Evolutionary conservation across 2,797 vertebrate genomes (phyloP).

Genomic region (Aphelocoma californica): DNA sequence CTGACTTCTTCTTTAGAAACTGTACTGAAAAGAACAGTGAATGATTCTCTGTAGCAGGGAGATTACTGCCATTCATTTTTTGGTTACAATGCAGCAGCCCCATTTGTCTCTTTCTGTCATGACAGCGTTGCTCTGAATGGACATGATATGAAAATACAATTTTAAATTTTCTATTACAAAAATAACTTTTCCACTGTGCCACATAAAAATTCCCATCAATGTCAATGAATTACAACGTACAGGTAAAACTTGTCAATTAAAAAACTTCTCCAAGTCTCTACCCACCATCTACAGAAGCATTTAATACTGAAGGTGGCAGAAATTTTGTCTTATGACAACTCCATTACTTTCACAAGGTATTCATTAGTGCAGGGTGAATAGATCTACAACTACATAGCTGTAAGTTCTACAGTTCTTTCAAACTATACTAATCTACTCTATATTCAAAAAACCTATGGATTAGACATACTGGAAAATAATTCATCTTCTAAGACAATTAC

Average conservation of each 20-base stretch:
- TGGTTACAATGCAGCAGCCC: not conserved
- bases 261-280: not conserved
- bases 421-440: not conserved
- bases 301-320: not conserved
- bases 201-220: not conserved
- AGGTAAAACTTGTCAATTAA: not conserved
- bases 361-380: not conserved
- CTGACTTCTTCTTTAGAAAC: not conserved
- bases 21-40: not conserved
- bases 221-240: not conserved
- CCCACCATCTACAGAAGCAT: not conserved
- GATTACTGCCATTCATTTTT: not conserved
- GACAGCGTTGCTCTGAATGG: not conserved
- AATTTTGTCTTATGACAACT: not conserved
- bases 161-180: not conserved
- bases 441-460: not conserved
- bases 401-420: not conserved
- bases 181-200: not conserved
- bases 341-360: not conserved
- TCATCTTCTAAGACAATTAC: not conserved
- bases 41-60: not conserved
- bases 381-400: not conserved
- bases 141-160: not conserved
- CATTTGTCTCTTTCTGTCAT: not conserved
- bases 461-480: not conserved